These are phyloP conservation scores for Montipora foliosa DNA, from an alignment of 64 coral and sea anemone species.

Conservation along the genomic window DNA sequence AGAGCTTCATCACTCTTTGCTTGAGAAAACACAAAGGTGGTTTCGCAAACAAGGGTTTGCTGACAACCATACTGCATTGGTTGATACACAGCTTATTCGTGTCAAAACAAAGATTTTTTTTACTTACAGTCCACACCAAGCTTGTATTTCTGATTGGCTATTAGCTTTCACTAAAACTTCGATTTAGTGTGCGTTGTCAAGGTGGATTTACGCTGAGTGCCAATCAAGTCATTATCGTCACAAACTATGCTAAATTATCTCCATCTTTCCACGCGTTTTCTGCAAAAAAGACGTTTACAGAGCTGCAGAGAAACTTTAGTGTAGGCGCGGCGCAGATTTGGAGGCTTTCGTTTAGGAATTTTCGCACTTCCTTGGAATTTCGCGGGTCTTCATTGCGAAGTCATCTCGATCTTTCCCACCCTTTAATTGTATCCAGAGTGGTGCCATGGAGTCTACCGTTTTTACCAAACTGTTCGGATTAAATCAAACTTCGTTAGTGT, in stretches of 20 bases:
- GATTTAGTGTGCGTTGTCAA: neutral
- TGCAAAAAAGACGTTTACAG: neutral
- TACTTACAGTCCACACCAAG: neutral
- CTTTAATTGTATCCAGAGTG: neutral
- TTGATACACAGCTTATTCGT: too few relatives aligned
- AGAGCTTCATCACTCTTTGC: neutral
- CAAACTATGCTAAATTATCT: too few relatives aligned
- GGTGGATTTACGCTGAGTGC: neutral
- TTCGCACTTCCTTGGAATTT: neutral
- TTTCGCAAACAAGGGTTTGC: neutral
- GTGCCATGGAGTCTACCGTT: conserved; percentile 9
- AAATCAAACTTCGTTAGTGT: conserved; percentile 33
- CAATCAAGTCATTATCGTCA: neutral
- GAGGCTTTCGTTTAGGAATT: too few relatives aligned
- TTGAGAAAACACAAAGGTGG: neutral
- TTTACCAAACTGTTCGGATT: conserved; percentile 33
- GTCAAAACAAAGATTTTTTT: too few relatives aligned
- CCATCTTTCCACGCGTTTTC: neutral
- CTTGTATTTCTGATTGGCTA: neutral
- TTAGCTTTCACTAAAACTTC: neutral
- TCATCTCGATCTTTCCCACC: too few relatives aligned
- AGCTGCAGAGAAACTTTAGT: too few relatives aligned
- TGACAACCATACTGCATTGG: neutral
- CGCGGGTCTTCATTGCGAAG: too few relatives aligned
- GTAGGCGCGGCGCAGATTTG: too few relatives aligned